Evolutionary conservation across 2,113 vertebrate genomes (phyloP), one percentile per base, ranked within the genome.

Genomic region (Donacobius atricapilla): DNA sequence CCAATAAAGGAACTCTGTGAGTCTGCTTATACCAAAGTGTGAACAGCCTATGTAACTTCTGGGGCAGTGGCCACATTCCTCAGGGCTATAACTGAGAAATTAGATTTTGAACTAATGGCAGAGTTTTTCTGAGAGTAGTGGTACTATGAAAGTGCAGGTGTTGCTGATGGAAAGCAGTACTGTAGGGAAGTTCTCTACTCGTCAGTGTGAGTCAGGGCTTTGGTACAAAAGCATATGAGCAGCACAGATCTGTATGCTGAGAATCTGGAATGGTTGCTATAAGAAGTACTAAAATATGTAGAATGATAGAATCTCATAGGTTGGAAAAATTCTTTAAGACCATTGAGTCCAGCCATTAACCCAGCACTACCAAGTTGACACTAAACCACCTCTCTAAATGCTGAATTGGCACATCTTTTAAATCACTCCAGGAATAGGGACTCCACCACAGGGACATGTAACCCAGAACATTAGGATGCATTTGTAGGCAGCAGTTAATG

Each of bases 221-320:
- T 51, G 25, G 27, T 54, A 35, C 10, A 58, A 44, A 20, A 30
- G 65, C 31, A 6, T 37, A 9, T 0, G 0, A 93, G 50, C 30
- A 80, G 20, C 19, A 31, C 0, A 0, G 40, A n/a, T 70, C 17
- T 65, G 0, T 23, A 23, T 28, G 15, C 17, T 66, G 37, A 65
- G 42, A 70, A 37, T 51, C 12, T 89, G 14, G 6, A 28, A 16
- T 0, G 0, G 25, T 68, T 79, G 33, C 39, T 83, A 23, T 69
- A 64, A 81, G 25, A 60, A 66, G 13, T 23, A 40, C 22, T 66
- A 39, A 56, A 56, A 65, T 39, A 15, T 4, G 28, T 33, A 23
- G 63, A 63, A 69, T 69, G 40, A 35, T 35, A 61, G 31, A 27
- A 54, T 31, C 40, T 47, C 15, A 45, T 2, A 19, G 30, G 39